phyloP scores from a whole-genome alignment of 2,113 vertebrate species.

The Engystomops pustulosus region DNA sequence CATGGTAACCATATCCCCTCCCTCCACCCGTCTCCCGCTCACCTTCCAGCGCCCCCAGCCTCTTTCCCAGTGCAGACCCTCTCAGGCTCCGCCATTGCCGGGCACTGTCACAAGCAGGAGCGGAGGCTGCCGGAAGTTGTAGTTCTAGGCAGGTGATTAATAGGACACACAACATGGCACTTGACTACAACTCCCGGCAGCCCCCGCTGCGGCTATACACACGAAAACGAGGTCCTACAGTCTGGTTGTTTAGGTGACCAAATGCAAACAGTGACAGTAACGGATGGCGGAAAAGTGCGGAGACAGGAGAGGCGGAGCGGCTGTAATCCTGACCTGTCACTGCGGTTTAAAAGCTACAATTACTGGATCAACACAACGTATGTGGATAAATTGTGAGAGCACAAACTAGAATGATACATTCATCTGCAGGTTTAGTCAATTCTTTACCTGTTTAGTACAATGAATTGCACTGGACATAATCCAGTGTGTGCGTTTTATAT shows the following conservation, averaged over 20 bases:
- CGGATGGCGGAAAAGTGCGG: no score
- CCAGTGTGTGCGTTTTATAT: no score
- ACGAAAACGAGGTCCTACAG: not conserved
- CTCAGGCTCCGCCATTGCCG: slow-evolving; percentile 53
- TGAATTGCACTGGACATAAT: no score
- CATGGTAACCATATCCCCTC: slow-evolving; percentile 1
- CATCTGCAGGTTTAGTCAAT: no score
- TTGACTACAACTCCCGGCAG: slow-evolving; percentile 21
- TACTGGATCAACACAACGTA: no score
- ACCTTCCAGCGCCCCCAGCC: slow-evolving; percentile 32
- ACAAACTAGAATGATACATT: no score
- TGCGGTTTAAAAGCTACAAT: no score
- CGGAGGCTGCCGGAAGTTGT: slow-evolving; percentile 61
- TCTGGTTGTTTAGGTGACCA: not conserved
- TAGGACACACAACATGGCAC: accelerated
- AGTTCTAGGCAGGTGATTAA: slow-evolving; percentile 37
- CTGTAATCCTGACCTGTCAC: no score
- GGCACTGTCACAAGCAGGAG: not conserved
- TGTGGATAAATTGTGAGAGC: no score
- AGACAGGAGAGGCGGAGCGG: no score
- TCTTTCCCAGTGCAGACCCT: not conserved
- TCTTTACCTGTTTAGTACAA: no score
- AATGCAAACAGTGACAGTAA: not conserved
- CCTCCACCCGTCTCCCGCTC: slow-evolving; percentile 1
- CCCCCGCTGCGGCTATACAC: not conserved